Conservation (phyloP, 2,888 invertebrate species). For the Spisula solida region DNA sequence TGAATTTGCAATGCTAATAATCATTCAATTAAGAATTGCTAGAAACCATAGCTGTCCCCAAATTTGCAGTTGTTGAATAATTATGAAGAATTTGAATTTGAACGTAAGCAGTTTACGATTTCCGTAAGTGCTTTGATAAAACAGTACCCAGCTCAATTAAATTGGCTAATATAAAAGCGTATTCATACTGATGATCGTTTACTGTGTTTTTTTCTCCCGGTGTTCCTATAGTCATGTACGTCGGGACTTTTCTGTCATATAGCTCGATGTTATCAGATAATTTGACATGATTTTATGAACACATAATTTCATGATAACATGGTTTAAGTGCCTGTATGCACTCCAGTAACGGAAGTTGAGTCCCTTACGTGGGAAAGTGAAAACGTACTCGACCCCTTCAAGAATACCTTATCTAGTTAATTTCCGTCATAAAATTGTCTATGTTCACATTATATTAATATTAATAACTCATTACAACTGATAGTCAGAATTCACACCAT, state of each 20-base stretch:
- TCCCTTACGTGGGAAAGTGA: not conserved
- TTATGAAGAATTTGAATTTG: too few relatives aligned
- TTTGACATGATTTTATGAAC: not conserved
- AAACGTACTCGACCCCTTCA: slow-evolving; percentile 4
- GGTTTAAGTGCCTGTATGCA: not conserved
- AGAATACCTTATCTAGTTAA: slow-evolving; percentile 33
- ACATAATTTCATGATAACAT: not conserved
- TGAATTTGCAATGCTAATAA: too few relatives aligned
- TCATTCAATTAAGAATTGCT: too few relatives aligned
- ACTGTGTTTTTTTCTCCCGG: too few relatives aligned
- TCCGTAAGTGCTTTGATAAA: too few relatives aligned
- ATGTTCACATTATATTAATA: slow-evolving; percentile 37
- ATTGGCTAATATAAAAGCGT: too few relatives aligned
- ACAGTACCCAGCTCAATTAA: too few relatives aligned
- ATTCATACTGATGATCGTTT: too few relatives aligned
- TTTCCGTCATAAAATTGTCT: slow-evolving; percentile 49
- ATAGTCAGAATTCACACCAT: not conserved
- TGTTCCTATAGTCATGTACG: too few relatives aligned
- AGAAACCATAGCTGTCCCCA: too few relatives aligned
- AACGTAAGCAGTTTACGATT: too few relatives aligned
- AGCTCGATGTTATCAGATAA: not conserved
- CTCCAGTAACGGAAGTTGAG: not conserved
- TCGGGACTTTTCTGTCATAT: not conserved
- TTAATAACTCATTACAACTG: slow-evolving; percentile 39
- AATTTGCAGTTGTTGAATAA: too few relatives aligned